phyloP scores from a whole-genome alignment of 2,888 invertebrate species.

The Oligia fasciuncula region DNA sequence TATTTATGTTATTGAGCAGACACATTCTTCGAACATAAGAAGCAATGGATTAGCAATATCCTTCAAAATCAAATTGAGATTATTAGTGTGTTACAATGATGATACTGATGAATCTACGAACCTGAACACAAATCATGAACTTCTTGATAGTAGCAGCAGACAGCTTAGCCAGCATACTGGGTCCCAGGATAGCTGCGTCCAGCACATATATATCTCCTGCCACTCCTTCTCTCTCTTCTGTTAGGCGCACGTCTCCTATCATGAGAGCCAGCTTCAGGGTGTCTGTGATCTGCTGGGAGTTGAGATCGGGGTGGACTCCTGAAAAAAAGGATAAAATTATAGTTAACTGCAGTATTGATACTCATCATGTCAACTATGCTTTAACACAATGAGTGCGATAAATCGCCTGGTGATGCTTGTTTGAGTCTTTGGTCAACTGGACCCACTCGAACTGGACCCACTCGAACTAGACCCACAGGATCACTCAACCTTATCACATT shows the following conservation, averaged over 20 bases:
- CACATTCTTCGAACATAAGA: too few species aligned
- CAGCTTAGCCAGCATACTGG: constrained; percentile 94
- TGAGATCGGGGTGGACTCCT: constrained; percentile 91
- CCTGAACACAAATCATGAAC: constrained; percentile 95
- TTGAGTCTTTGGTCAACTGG: too few species aligned
- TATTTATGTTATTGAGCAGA: too few species aligned
- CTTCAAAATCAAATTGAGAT: too few species aligned
- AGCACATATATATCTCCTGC: constrained; percentile 95
- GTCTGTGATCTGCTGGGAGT: constrained; percentile 92
- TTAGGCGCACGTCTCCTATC: constrained; percentile 95
- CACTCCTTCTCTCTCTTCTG: constrained; percentile 94
- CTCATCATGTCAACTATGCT: background rate
- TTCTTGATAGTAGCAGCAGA: constrained; percentile 95
- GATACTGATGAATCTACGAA: constrained; percentile 52
- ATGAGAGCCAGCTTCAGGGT: constrained; percentile 94
- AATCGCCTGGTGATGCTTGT: background rate
- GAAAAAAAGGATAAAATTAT: constrained; percentile 22
- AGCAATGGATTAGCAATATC: too few species aligned
- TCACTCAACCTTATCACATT: too few species aligned
- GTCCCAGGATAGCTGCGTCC: constrained; percentile 93
- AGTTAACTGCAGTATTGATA: background rate
- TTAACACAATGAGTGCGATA: background rate
- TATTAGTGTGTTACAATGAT: too few species aligned
- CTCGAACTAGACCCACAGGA: too few species aligned
- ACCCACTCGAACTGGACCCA: too few species aligned